Percentiles rank a stretch among this genome's conserved stretches.
phyloP scores from a whole-genome alignment of 2,113 vertebrate species.

The Oreotrochilus melanogaster region DNA sequence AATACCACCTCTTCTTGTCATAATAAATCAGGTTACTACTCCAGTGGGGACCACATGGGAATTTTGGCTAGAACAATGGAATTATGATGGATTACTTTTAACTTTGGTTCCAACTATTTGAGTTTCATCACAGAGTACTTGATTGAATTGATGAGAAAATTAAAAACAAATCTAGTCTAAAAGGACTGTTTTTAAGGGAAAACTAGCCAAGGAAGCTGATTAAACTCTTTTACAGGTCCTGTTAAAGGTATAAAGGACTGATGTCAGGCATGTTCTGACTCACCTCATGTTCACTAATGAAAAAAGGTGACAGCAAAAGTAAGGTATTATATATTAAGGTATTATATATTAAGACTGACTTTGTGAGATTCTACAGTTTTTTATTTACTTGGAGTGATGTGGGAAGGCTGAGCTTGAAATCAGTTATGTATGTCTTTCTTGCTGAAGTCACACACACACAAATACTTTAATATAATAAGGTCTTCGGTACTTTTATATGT shows the following conservation, averaged over 20 bases:
- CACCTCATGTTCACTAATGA: background rate
- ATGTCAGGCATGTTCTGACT: background rate
- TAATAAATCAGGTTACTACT: background rate
- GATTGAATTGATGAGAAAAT: background rate
- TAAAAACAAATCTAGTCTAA: background rate
- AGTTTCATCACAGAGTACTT: background rate
- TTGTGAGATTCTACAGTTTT: background rate
- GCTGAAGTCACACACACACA: background rate
- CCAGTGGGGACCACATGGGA: background rate
- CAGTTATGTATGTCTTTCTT: background rate
- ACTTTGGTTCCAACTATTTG: background rate
- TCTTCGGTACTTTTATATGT: background rate
- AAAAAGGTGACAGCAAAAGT: background rate
- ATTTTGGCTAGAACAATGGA: conserved; percentile 21
- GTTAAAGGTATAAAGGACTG: background rate
- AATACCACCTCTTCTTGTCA: background rate
- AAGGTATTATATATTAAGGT: background rate
- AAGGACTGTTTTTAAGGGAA: background rate
- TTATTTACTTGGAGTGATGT: background rate
- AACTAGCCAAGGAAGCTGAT: background rate
- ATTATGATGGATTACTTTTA: conserved; percentile 45
- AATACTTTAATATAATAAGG: background rate
- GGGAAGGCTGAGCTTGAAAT: background rate
- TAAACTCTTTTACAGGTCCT: background rate
- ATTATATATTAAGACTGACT: background rate